Evolutionary conservation across 2,113 vertebrate species (phyloP).

Genomic region (Boulengeromyrus knoepffleri): DNA sequence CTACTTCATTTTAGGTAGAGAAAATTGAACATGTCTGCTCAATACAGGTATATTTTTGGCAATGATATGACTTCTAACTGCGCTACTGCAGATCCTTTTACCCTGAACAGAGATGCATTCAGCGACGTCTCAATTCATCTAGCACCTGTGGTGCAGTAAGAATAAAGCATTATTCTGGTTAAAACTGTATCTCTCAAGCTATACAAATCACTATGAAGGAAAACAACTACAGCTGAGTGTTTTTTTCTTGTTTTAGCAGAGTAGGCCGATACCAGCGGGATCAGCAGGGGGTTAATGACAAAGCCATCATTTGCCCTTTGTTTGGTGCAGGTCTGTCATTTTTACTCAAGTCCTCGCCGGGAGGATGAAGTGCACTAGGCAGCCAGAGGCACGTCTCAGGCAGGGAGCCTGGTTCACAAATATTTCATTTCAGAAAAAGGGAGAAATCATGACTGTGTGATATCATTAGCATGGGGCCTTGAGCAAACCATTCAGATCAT

Average conservation of each 20-base stretch:
- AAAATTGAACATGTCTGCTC: neutral
- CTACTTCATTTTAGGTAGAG: neutral
- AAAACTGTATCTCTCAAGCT: neutral
- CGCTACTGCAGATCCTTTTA: neutral
- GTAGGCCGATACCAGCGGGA: neutral
- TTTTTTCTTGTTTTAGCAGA: neutral
- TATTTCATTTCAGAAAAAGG: neutral
- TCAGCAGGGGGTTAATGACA: neutral
- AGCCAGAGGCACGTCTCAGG: neutral
- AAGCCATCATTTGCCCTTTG: neutral
- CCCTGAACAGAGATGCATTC: neutral
- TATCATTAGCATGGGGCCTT: neutral
- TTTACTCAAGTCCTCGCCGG: neutral
- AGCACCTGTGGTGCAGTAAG: neutral
- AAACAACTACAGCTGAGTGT: neutral
- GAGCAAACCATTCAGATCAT: neutral
- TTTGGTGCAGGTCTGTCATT: constrained; percentile 3
- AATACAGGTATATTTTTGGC: neutral
- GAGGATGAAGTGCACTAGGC: neutral
- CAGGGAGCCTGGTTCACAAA: neutral
- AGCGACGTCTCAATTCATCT: neutral
- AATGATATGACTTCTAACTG: neutral
- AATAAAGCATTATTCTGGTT: neutral
- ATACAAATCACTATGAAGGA: neutral
- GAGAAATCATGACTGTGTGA: neutral